A percentile compares a stretch with the other conserved stretches of the same genome.
These are phyloP conservation scores for Gallinago stenura DNA, from an alignment of 2,797 vertebrate genomes.

Conservation along the genomic window DNA sequence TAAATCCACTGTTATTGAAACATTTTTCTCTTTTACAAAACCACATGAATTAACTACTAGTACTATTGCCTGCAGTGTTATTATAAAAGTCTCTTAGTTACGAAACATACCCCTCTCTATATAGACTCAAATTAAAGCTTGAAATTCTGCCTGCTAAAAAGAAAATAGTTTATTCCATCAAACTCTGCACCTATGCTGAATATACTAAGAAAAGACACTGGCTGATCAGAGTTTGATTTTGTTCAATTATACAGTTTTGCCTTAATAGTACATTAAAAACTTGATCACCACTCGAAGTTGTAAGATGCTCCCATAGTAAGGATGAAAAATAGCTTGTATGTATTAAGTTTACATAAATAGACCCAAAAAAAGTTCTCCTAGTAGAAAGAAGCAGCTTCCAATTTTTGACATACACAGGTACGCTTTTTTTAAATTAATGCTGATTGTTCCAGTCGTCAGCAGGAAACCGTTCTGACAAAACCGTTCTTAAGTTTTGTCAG, in stretches of 20 bases:
- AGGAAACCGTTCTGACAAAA: neutral
- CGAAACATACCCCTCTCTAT: neutral
- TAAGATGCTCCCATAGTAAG: neutral
- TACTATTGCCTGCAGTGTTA: neutral
- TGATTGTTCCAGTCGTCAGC: neutral
- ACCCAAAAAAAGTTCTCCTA: neutral
- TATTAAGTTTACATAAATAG: neutral
- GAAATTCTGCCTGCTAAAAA: neutral
- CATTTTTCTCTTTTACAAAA: neutral
- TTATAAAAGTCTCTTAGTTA: neutral
- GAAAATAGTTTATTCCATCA: neutral
- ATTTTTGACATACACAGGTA: neutral
- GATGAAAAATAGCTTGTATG: neutral
- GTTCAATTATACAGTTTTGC: neutral
- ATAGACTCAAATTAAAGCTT: neutral
- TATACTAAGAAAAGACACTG: neutral
- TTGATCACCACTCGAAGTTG: neutral
- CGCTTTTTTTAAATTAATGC: neutral
- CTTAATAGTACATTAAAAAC: neutral
- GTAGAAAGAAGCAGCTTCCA: neutral
- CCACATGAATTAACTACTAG: neutral
- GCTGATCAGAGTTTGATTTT: neutral
- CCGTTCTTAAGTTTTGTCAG: neutral
- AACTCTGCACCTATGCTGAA: neutral
- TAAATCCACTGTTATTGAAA: neutral